Percentiles rank a stretch among this genome's conserved stretches.
Conservation (phyloP, 2,797 vertebrate species). For the Phrynocephalus forsythii region DNA sequence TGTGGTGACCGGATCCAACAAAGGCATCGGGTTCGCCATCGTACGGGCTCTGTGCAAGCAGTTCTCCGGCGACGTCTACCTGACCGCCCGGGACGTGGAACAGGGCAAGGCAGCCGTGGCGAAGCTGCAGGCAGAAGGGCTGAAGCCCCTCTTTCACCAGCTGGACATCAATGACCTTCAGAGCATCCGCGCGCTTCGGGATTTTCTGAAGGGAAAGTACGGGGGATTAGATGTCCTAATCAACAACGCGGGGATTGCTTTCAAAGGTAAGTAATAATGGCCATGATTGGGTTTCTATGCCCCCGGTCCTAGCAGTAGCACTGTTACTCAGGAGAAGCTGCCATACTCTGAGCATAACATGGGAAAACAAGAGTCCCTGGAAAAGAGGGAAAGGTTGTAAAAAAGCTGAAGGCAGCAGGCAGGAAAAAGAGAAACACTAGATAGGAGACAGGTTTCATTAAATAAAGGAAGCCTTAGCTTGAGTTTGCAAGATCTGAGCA, state of each 20-base stretch:
- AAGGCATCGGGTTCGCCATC: conserved; percentile 87
- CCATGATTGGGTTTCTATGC: too few relatives aligned
- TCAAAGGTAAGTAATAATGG: conserved; percentile 84
- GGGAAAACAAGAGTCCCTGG: too few relatives aligned
- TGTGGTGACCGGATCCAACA: conserved; percentile 89
- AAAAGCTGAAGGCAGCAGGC: too few relatives aligned
- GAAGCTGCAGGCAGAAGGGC: conserved; percentile 82
- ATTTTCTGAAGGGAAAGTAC: conserved; percentile 82
- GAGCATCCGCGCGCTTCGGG: conserved; percentile 83
- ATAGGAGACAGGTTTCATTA: too few relatives aligned
- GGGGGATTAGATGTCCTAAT: conserved; percentile 87
- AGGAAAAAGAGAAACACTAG: too few relatives aligned
- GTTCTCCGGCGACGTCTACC: conserved; percentile 84
- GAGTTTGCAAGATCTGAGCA: too few relatives aligned
- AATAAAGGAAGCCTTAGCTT: too few relatives aligned
- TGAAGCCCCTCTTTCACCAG: conserved; percentile 84
- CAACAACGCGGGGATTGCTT: conserved; percentile 92
- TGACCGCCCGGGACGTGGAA: conserved; percentile 82
- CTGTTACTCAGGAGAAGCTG: too few relatives aligned
- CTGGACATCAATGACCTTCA: conserved; percentile 85
- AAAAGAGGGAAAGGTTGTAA: too few relatives aligned
- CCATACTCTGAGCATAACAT: too few relatives aligned
- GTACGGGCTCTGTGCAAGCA: conserved; percentile 83
- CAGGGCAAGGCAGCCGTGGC: conserved; percentile 82
- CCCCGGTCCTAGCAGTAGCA: too few relatives aligned